These are phyloP conservation scores for Tolmerus cingulatus DNA, from an alignment of 2,888 invertebrate genomes.

Conservation along the genomic window DNA sequence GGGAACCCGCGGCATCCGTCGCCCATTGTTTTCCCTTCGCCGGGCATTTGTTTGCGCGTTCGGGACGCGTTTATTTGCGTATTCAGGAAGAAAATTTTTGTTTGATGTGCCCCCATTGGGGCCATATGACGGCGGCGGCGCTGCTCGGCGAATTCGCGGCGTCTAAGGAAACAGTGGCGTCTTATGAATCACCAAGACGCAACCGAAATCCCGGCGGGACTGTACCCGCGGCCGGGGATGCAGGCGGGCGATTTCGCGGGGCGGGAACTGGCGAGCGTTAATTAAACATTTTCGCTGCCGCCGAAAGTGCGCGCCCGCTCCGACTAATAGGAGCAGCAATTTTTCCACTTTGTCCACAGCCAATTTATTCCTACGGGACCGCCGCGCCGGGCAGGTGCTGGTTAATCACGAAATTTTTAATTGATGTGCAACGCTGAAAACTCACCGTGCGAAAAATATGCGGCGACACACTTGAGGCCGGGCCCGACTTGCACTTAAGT, in stretches of 20 bases:
- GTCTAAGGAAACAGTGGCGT: not conserved
- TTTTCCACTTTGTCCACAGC: constrained; percentile 18
- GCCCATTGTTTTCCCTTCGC: constrained; percentile 16
- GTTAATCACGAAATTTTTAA: constrained; percentile 33
- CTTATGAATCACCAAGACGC: constrained; percentile 13
- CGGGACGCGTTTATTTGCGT: constrained; percentile 28
- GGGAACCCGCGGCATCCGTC: not conserved
- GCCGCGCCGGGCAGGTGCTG: not conserved
- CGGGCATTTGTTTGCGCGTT: constrained; percentile 22
- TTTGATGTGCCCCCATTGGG: constrained; percentile 32
- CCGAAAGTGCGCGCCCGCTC: not conserved
- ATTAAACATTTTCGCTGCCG: constrained; percentile 11
- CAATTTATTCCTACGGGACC: constrained; percentile 22
- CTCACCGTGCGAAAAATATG: not conserved
- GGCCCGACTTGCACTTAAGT: not conserved
- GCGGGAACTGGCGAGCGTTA: constrained; percentile 3
- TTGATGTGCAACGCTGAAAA: constrained; percentile 1
- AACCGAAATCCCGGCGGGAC: not conserved
- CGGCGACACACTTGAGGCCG: not conserved
- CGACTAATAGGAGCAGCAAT: not conserved
- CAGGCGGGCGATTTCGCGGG: not conserved
- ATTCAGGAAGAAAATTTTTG: constrained; percentile 28
- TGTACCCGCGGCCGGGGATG: not conserved
- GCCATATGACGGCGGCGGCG: not conserved
- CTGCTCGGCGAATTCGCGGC: not conserved